phyloP scores from a whole-genome alignment of 2,797 vertebrate genomes.

The Diceros bicornis region DNA sequence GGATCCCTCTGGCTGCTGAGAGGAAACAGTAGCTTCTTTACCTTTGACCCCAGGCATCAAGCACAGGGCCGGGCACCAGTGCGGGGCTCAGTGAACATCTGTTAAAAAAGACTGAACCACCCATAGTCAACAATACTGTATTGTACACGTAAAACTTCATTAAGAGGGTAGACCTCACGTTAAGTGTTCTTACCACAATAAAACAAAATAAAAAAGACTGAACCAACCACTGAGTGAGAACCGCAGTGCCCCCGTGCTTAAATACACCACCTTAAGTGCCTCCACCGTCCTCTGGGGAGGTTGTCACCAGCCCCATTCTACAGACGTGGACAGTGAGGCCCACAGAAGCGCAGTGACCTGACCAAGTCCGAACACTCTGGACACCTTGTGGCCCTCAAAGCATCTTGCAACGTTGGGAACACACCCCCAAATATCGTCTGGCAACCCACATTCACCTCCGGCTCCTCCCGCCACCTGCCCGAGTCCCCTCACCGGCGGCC shows the following conservation, averaged over 20 bases:
- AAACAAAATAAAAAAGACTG: not conserved
- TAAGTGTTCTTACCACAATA: not conserved
- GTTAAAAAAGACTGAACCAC: not conserved
- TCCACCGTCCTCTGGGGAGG: not conserved
- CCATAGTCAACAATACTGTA: not conserved
- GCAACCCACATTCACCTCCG: not conserved
- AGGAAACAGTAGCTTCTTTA: not conserved
- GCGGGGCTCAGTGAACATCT: not conserved
- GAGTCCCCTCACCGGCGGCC: conserved; percentile 90
- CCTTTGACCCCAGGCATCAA: conserved; percentile 45
- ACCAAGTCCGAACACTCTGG: not conserved
- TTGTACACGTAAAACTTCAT: not conserved
- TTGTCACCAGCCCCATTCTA: not conserved
- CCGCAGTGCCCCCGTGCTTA: rapidly evolving
- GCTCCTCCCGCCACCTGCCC: not conserved
- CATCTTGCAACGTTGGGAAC: rapidly evolving
- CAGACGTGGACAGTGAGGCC: not conserved
- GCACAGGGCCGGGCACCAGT: not conserved
- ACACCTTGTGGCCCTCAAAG: not conserved
- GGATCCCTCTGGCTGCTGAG: not conserved
- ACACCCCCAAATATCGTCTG: not conserved
- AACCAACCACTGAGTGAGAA: not conserved
- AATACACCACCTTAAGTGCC: not conserved
- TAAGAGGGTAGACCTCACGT: not conserved
- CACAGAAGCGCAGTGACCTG: not conserved